phyloP scores from a whole-genome alignment of 1,140 invertebrate species.

The Melipona quadrifasciata region DNA sequence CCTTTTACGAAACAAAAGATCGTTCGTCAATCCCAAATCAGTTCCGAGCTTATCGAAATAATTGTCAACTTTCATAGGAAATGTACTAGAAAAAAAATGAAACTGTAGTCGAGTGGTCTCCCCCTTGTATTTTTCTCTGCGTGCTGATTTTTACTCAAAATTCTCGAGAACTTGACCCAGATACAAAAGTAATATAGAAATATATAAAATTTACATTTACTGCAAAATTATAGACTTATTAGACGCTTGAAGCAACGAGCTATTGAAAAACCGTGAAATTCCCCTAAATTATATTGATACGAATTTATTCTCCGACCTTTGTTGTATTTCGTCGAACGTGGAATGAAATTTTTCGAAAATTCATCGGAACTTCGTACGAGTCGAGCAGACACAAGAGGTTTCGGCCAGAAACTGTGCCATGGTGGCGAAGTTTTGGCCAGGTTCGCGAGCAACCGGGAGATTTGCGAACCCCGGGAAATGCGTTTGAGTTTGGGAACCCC shows the following conservation, averaged over 20 bases:
- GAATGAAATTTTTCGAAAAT: not conserved
- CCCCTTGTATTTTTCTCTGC: not conserved
- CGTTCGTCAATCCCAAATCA: not conserved
- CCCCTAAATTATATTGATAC: not conserved
- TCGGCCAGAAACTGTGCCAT: slow-evolving; percentile 61
- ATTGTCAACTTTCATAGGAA: not conserved
- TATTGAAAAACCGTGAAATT: too few species aligned
- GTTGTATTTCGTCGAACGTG: not conserved
- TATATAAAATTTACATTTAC: not conserved
- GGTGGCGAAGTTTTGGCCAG: slow-evolving; percentile 32
- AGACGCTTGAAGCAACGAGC: too few species aligned
- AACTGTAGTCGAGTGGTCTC: not conserved
- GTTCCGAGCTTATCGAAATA: not conserved
- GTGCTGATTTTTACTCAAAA: not conserved
- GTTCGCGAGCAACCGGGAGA: slow-evolving; percentile 59
- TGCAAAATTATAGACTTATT: too few species aligned
- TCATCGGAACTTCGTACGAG: not conserved
- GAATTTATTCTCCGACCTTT: not conserved
- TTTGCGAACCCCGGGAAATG: slow-evolving; percentile 81
- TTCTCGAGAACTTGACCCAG: not conserved
- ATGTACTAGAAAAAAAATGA: not conserved
- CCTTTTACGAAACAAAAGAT: not conserved
- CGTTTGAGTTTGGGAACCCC: slow-evolving; percentile 78
- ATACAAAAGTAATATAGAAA: not conserved
- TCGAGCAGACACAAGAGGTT: not conserved